A percentile compares a stretch with the other conserved stretches of the same genome.
Conservation (phyloP, 1,140 invertebrate genomes). For the Thaumetopoea pityocampa region DNA sequence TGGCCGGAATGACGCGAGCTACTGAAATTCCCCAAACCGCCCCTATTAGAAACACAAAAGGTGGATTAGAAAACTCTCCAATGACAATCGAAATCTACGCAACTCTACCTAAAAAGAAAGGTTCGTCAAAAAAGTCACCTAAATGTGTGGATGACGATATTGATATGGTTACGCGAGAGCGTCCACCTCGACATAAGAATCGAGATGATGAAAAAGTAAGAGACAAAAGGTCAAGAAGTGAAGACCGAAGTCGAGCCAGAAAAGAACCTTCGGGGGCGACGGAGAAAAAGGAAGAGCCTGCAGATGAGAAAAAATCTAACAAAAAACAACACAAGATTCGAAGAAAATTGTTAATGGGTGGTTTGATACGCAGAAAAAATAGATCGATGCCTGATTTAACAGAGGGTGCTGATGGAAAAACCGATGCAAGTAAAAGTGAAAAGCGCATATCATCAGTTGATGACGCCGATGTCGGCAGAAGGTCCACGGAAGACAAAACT, state of each 20-base stretch:
- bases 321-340: conserved; percentile 95
- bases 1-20: conserved; percentile 81
- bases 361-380: conserved; percentile 91
- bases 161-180: conserved; percentile 80
- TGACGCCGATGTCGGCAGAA: conserved; percentile 84
- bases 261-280: conserved; percentile 82
- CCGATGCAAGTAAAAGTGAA: conserved; percentile 49
- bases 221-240: conserved; percentile 88
- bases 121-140: conserved; percentile 79
- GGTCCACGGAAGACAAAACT: conserved; percentile 75
- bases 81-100: conserved; percentile 92
- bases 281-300: conserved; percentile 79
- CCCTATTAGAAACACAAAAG: conserved; percentile 84
- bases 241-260: conserved; percentile 85
- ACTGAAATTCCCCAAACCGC: conserved; percentile 77
- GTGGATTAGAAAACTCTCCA: conserved; percentile 80
- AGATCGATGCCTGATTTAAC: conserved; percentile 93
- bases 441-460: conserved; percentile 80
- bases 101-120: conserved; percentile 92
- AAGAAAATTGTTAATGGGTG: conserved; percentile 91
- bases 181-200: conserved; percentile 79
- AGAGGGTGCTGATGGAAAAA: conserved; percentile 78
- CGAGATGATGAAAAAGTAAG: conserved; percentile 83
- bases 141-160: conserved; percentile 83
- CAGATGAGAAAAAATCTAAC: conserved; percentile 82